Evolutionary conservation across 2,888 invertebrate species (phyloP), one percentile per base, ranked within the genome.

Genomic region (Platypus cylindrus): DNA sequence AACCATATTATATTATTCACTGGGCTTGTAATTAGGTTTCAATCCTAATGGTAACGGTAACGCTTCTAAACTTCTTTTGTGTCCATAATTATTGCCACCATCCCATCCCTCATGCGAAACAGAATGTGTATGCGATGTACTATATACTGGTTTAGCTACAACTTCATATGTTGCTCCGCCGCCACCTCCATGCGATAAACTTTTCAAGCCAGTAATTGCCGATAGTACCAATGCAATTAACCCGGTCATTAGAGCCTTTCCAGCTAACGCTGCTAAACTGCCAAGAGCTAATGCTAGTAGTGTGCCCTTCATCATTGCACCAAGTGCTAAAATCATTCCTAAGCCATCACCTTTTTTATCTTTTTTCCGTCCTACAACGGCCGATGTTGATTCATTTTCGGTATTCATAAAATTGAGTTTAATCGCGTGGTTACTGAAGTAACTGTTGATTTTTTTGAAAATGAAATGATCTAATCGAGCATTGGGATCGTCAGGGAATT

Each of bases 231-330:
- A 64, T 0, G 83, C 79, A 71, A 83, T 75, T 39, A 83, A 55
- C 1, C 77, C 79, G 0, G 81, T 78, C 75, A 83, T 77, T 12
- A 83, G 55, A 0, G 84, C 84, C 55, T 84, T 84, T 9, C 83
- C 82, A 3, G 82, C 81, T 17, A 82, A 62, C 34, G 78, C 58
- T 0, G 81, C 80, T 3, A 83, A 57, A 0, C 72, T 78, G 7
- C 77, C 78, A 35, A 82, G 29, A 8, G 75, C 83, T 17, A 84
- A 53, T 0, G 81, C 75, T 56, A 78, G 70, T 1, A 82, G 54
- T 2, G 78, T 78, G 43, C 79, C 79, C 66, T 66, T 67, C 59
- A 67, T 65, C 65, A 69, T 65, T 52, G 66, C 54, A 9, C 62
- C 54, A 5, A 60, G 64, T 0, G 65, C 64, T 49, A 65, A 50